These are phyloP conservation scores for Drosophila ezoana DNA, from an alignment of 2,888 invertebrate genomes.

Conservation along the genomic window DNA sequence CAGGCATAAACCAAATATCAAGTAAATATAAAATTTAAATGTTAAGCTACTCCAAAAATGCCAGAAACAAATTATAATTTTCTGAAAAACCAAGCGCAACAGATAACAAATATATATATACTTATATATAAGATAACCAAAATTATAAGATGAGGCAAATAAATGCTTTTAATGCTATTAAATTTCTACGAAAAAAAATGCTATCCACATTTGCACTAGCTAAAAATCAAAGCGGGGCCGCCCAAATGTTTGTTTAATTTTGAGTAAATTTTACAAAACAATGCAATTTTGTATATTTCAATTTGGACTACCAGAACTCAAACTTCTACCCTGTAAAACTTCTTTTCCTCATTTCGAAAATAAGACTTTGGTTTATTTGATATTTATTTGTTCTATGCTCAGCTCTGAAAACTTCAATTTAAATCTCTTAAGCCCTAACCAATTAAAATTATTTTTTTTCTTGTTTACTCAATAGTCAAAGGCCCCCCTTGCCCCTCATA, in stretches of 20 bases:
- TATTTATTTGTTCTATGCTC: too few species aligned
- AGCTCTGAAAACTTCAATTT: too few species aligned
- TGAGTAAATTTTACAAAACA: too few species aligned
- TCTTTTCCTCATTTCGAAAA: too few species aligned
- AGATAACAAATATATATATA: constrained; percentile 2
- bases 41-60: constrained; percentile 16
- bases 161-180: constrained; percentile 20
- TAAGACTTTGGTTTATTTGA: too few species aligned
- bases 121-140: not conserved
- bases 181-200: not conserved
- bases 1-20: constrained; percentile 10
- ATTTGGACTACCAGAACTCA: too few species aligned
- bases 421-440: too few species aligned
- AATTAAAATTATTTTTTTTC: too few species aligned
- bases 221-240: not conserved
- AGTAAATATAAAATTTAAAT: constrained; percentile 31
- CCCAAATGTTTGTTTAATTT: too few species aligned
- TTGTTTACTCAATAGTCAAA: not conserved
- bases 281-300: too few species aligned
- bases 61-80: not conserved
- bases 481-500: not conserved
- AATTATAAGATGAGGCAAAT: constrained; percentile 19
- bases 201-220: not conserved
- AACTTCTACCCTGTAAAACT: too few species aligned
- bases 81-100: constrained; percentile 2